Evolutionary conservation across 2,888 invertebrate species (phyloP).

Genomic region (Cataglyphis rosenhaueri): DNA sequence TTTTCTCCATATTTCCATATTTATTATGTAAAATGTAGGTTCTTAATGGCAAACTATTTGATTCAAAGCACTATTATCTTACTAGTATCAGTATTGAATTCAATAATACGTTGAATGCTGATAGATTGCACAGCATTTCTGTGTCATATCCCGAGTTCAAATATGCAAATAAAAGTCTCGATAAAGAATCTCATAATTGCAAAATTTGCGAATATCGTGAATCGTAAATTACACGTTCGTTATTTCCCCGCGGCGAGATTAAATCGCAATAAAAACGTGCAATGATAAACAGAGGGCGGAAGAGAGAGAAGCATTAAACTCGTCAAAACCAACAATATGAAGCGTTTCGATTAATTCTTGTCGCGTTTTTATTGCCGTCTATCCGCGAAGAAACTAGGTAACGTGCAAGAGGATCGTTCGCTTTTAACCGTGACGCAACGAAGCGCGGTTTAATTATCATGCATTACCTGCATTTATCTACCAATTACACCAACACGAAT

Average conservation of each 20-base stretch:
- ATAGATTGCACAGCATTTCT: conserved; percentile 5
- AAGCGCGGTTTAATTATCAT: conserved; percentile 60
- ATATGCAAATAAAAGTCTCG: not conserved
- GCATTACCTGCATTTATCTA: conserved; percentile 46
- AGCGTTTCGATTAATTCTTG: conserved; percentile 41
- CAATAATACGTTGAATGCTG: conserved; percentile 18
- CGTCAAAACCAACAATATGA: conserved; percentile 6
- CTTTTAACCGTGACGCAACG: conserved; percentile 65
- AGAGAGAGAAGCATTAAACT: not conserved
- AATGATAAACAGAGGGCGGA: not conserved
- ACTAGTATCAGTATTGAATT: conserved; percentile 26
- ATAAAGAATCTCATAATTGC: not conserved
- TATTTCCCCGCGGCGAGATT: not conserved
- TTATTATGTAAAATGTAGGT: conserved; percentile 41
- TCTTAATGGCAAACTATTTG: conserved; percentile 11
- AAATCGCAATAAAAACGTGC: not conserved
- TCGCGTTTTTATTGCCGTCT: conserved; percentile 17
- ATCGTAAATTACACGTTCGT: not conserved
- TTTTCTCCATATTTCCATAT: conserved; percentile 27
- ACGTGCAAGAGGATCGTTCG: conserved; percentile 58
- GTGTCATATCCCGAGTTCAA: conserved; percentile 4
- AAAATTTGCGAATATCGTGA: not conserved
- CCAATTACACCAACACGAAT: conserved; percentile 33
- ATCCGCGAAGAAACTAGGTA: conserved; percentile 52
- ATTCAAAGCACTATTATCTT: conserved; percentile 15